Evolutionary conservation across 2,888 invertebrate genomes (phyloP), one percentile per base, ranked within the genome.

Genomic region (Hyposoter didymator): DNA sequence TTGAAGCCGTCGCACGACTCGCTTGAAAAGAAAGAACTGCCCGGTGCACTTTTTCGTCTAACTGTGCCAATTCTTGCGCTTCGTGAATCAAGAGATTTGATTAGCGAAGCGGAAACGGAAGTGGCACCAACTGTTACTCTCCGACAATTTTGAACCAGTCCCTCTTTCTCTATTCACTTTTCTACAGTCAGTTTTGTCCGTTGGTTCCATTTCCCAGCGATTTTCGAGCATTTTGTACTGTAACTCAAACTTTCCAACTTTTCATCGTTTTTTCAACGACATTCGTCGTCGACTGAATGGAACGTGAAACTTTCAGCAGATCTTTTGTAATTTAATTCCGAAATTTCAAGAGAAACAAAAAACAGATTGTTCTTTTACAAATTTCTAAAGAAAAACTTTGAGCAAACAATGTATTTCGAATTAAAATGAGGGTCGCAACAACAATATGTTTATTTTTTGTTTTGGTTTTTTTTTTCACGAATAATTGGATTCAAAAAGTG

Each of bases 31-130:
- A 1, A 55, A 73, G 66, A 62, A 19, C 52, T n/a, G 32, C 43
- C 47, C 32, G 62, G 17, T n/a, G 75, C 49, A 49, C 64, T 64
- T 74, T 81, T 59, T 81, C 59, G 45, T 85, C 79, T 72, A 76
- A 59, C 84, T 85, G 88, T 90, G 90, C 91, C 90, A 91, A 92
- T 92, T 92, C 62, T 81, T 85, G 87, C 87, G 85, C 88, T 88
- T 89, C 86, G 86, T 87, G 90, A 91, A 89, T 91, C 92, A 89
- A 90, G 89, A 89, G 90, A 92, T 92, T 91, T 91, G 91, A 92
- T 92, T 91, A 92, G 88, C 90, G 88, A 89, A 86, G 88, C 90
- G 91, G 89, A 92, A 91, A 88, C 86, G 89, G 89, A 91, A 90
- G 89, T 87, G 89, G 88, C 88, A 85, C 90, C 89, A 90, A 91